phyloP scores from a whole-genome alignment of 64 coral and sea anemone species.

The Montipora capricornis region DNA sequence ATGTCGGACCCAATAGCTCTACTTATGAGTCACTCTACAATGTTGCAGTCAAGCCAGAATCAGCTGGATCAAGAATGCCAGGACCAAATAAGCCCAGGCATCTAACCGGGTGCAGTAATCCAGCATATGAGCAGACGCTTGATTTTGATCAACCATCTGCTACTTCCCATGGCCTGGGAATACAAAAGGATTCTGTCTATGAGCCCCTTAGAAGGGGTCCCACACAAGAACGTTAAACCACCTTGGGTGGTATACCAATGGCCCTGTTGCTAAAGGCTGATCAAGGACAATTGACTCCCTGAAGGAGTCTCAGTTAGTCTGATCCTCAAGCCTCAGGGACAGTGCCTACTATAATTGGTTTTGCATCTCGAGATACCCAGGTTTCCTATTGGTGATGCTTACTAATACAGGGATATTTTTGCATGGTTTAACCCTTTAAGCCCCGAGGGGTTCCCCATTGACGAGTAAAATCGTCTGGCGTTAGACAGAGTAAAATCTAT shows the following conservation, averaged over 20 bases:
- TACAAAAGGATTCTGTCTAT: neutral
- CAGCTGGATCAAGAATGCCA: neutral
- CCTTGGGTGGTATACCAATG: neutral
- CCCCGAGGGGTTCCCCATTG: no score
- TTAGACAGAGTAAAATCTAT: no score
- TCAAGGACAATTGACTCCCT: no score
- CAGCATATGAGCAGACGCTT: constrained; percentile 18
- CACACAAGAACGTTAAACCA: neutral
- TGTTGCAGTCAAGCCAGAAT: neutral
- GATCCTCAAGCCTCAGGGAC: no score
- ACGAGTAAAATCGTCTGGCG: no score
- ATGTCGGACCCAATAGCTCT: neutral
- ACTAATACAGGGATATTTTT: no score
- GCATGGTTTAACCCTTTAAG: no score
- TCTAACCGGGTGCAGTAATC: neutral
- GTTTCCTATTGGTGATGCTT: no score
- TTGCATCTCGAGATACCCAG: no score
- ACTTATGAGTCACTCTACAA: neutral
- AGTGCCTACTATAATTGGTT: no score
- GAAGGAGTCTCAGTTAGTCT: no score
- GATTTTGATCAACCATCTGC: neutral
- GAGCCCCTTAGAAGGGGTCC: neutral
- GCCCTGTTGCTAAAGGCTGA: neutral
- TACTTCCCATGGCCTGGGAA: neutral
- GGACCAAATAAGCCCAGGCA: neutral